These are phyloP conservation scores for Calliopsis andreniformis DNA, from an alignment of 1,140 invertebrate genomes.

Conservation along the genomic window DNA sequence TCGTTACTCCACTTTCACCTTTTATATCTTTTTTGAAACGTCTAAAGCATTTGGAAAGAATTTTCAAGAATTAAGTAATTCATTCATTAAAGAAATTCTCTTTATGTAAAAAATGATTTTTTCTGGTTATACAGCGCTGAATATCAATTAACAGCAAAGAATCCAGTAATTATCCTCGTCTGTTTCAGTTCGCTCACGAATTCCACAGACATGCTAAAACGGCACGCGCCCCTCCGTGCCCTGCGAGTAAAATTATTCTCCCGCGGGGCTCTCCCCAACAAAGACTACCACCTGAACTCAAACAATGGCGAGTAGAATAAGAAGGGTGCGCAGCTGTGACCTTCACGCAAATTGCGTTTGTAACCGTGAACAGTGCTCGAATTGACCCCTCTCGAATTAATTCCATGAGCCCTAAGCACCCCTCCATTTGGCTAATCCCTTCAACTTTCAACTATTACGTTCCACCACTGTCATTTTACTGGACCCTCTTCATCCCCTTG, in stretches of 20 bases:
- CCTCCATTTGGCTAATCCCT: conserved; percentile 40
- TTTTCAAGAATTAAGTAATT: no score
- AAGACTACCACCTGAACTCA: no score
- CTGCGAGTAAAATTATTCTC: conserved; percentile 1
- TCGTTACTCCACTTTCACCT: no score
- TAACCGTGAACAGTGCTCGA: conserved; percentile 34
- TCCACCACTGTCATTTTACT: conserved; percentile 19
- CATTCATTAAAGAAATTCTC: no score
- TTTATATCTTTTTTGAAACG: no score
- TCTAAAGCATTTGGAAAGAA: no score
- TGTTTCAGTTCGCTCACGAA: not conserved
- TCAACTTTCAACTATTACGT: conserved; percentile 58
- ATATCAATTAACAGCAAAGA: not conserved
- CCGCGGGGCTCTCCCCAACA: not conserved
- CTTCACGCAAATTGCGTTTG: conserved; percentile 28
- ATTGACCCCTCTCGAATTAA: conserved; percentile 55
- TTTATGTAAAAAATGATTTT: no score
- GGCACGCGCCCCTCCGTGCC: not conserved
- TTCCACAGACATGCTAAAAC: conserved; percentile 9
- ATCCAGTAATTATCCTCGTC: not conserved
- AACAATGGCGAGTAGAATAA: not conserved
- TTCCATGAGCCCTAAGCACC: conserved; percentile 11
- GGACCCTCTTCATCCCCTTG: not conserved
- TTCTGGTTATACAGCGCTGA: no score
- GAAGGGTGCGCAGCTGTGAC: not conserved